Evolutionary conservation across 30 jellyfish, hydroid and myxozoan genomes (phyloP).

Genomic region (Hydra vulgaris): DNA sequence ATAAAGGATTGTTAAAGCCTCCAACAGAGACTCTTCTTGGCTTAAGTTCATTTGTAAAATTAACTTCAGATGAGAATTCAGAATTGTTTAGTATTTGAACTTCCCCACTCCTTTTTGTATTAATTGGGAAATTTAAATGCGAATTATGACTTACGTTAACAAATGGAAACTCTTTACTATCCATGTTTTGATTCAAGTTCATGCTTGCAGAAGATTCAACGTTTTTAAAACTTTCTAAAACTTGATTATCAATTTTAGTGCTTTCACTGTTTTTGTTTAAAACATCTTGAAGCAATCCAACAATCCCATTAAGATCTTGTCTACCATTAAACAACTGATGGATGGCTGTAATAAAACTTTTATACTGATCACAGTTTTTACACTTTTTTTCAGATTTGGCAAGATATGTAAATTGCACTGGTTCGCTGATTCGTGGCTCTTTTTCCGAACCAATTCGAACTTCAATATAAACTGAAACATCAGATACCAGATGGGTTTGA

Average conservation of each 20-base stretch:
- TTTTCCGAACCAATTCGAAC: constrained; percentile 91
- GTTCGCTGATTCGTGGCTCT: constrained; percentile 89
- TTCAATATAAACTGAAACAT: constrained; percentile 61
- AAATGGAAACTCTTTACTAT: background rate
- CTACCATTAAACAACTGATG: constrained; percentile 17
- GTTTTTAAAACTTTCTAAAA: background rate
- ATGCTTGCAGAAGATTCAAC: background rate
- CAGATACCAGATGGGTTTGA: constrained; percentile 19
- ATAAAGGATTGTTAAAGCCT: background rate
- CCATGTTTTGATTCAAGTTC: no score
- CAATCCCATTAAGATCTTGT: background rate
- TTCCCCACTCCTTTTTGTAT: background rate
- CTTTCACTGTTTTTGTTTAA: background rate
- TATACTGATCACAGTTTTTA: constrained; percentile 46
- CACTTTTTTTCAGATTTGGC: constrained; percentile 44
- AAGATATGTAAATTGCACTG: constrained; percentile 45
- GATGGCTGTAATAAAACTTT: constrained; percentile 10
- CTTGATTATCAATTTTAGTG: background rate
- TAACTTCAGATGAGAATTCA: background rate
- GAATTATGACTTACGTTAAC: background rate
- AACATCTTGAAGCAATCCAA: background rate
- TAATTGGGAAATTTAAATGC: no score
- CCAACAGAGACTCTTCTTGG: background rate
- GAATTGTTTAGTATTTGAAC: background rate
- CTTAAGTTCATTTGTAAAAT: background rate